Conservation (phyloP, 1,140 invertebrate genomes). For the Calliopsis andreniformis region DNA sequence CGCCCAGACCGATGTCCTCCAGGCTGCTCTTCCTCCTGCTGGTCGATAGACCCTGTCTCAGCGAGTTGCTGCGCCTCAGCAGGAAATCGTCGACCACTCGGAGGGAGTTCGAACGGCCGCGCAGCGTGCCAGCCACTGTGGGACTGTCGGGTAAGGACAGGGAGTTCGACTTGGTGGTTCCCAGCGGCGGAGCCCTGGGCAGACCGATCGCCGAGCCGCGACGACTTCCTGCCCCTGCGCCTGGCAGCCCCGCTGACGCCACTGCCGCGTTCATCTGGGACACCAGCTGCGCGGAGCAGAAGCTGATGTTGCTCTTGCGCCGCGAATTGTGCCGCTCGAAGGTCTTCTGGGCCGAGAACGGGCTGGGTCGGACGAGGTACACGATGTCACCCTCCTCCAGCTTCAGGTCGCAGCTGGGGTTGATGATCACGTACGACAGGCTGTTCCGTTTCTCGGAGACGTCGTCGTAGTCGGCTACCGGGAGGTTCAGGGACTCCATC, state of each 20-base stretch:
- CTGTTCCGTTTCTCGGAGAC: constrained; percentile 95
- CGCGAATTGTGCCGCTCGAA: constrained; percentile 95
- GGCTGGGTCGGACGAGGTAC: constrained; percentile 94
- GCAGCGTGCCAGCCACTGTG: constrained; percentile 87
- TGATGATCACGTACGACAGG: constrained; percentile 98
- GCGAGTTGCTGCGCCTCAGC: constrained; percentile 90
- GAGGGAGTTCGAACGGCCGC: constrained; percentile 92
- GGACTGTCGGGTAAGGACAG: constrained; percentile 93
- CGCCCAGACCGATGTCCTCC: constrained; percentile 90
- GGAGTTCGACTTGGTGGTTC: constrained; percentile 93
- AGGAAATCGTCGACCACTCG: constrained; percentile 92
- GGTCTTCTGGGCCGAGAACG: constrained; percentile 96
- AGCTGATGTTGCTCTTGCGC: constrained; percentile 94
- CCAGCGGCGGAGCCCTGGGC: constrained; percentile 87
- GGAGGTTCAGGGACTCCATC: constrained; percentile 96
- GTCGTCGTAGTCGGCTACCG: constrained; percentile 94
- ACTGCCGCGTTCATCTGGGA: constrained; percentile 84
- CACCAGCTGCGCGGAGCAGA: constrained; percentile 88
- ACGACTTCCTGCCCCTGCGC: constrained; percentile 82
- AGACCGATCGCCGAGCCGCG: constrained; percentile 84
- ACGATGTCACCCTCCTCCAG: constrained; percentile 98
- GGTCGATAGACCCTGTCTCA: constrained; percentile 88
- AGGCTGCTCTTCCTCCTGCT: constrained; percentile 89
- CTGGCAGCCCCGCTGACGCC: constrained; percentile 77
- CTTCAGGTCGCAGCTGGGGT: constrained; percentile 98